These are phyloP conservation scores for Tipula lateralis DNA, from an alignment of 2,888 invertebrate genomes.

Conservation along the genomic window DNA sequence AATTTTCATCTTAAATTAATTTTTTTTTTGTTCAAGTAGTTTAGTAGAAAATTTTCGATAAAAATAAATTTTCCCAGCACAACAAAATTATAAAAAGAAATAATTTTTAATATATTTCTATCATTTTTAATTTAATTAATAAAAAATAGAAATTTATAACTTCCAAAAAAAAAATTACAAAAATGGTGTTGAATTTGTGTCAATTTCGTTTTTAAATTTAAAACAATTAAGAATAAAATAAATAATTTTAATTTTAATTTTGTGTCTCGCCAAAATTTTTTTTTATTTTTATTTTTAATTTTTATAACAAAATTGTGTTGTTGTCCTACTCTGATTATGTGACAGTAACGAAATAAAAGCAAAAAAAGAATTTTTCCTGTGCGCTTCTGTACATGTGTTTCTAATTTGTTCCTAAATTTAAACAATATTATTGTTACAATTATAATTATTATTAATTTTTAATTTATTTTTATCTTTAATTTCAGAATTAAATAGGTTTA, in stretches of 20 bases:
- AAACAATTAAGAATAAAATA: background rate
- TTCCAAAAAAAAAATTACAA: background rate
- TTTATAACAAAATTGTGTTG: background rate
- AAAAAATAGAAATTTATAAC: background rate
- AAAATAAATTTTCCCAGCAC: constrained; percentile 15
- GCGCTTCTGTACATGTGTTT: background rate
- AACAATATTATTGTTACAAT: background rate
- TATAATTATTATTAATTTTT: background rate
- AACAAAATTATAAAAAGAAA: background rate
- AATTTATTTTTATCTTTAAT: background rate
- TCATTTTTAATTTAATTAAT: background rate
- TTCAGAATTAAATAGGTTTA: background rate
- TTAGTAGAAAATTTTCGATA: constrained; percentile 1
- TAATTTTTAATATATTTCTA: background rate
- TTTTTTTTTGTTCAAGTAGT: background rate
- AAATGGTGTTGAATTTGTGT: background rate
- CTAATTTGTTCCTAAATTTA: background rate
- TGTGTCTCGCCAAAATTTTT: constrained; percentile 3
- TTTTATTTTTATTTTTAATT: background rate
- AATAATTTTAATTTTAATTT: background rate
- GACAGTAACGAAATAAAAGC: background rate
- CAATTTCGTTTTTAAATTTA: background rate
- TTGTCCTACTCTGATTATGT: background rate
- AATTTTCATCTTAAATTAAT: background rate
- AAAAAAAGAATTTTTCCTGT: background rate